Conservation (phyloP, 23 tunicate genomes). For the Trididemnum nubilum region DNA sequence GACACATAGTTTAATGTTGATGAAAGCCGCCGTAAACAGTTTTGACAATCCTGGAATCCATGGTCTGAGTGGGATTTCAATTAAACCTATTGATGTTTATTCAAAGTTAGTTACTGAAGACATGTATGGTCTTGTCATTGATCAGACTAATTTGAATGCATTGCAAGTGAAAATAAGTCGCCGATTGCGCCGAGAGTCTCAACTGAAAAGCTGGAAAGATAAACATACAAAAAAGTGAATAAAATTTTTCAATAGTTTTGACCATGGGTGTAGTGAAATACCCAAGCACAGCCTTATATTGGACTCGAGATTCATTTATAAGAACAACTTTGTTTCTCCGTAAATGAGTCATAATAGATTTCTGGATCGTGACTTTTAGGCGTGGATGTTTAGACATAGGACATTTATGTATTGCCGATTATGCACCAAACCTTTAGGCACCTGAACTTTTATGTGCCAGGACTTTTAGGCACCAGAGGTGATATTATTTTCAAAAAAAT, state of each 20-base stretch:
- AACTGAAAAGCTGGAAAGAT: conserved; percentile 11
- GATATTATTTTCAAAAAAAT: too few species aligned
- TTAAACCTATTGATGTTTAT: conserved; percentile 26
- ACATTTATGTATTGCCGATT: too few species aligned
- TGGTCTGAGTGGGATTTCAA: conserved; percentile 14
- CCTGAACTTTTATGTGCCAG: too few species aligned
- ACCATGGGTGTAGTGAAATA: conserved; percentile 26
- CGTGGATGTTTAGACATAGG: too few species aligned
- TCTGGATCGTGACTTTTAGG: too few species aligned
- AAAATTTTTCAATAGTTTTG: conserved; percentile 15
- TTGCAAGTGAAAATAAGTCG: neutral
- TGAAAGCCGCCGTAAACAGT: conserved; percentile 21
- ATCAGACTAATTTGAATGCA: conserved; percentile 14
- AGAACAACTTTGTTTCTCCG: conserved; percentile 20
- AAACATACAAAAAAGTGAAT: conserved; percentile 1
- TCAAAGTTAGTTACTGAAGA: conserved; percentile 16
- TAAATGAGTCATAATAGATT: conserved; percentile 1
- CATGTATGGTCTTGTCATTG: conserved; percentile 1
- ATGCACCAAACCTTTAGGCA: too few species aligned
- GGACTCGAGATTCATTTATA: conserved; percentile 3
- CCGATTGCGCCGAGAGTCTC: conserved; percentile 2
- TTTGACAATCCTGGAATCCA: conserved; percentile 19
- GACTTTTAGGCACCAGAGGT: too few species aligned
- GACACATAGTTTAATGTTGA: conserved; percentile 18
- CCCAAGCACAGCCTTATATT: conserved; percentile 1